These are phyloP conservation scores for Seladonia tumulorum DNA, from an alignment of 2,888 invertebrate genomes.

Conservation along the genomic window DNA sequence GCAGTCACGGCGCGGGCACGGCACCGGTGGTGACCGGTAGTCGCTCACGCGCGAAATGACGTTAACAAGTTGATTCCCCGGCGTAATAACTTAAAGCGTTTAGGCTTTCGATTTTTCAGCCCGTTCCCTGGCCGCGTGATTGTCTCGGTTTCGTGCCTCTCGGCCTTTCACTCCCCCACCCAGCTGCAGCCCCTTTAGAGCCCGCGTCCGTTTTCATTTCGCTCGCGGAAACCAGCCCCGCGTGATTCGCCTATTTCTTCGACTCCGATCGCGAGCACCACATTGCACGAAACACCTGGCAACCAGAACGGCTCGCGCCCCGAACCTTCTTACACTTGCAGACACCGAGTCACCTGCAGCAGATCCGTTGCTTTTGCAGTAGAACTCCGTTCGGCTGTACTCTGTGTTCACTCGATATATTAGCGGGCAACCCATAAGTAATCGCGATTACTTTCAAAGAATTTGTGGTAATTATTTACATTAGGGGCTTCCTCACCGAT, in stretches of 20 bases:
- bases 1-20: slow-evolving; percentile 40
- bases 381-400: too few species aligned
- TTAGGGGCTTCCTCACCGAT: too few species aligned
- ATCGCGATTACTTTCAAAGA: too few species aligned
- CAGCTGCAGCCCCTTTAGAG: slow-evolving; percentile 19
- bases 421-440: too few species aligned
- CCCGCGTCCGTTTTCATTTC: slow-evolving; percentile 41
- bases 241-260: slow-evolving; percentile 34
- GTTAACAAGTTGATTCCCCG: slow-evolving; percentile 62
- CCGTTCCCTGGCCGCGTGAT: slow-evolving; percentile 15
- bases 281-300: slow-evolving; percentile 39
- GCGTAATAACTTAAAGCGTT: slow-evolving; percentile 57
- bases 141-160: slow-evolving; percentile 37
- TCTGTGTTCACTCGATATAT: too few species aligned
- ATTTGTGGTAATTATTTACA: too few species aligned
- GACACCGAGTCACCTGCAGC: too few species aligned
- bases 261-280: not conserved
- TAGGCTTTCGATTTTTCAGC: slow-evolving; percentile 36
- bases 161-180: slow-evolving; percentile 35
- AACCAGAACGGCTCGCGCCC: not conserved
- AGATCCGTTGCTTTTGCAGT: too few species aligned
- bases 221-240: slow-evolving; percentile 25
- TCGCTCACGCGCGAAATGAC: slow-evolving; percentile 67
- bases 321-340: not conserved
- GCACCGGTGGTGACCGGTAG: slow-evolving; percentile 63